A percentile compares a stretch with the other conserved stretches of the same genome.
Conservation (phyloP, 2,888 invertebrate species). For the Luffia ferchaultella region DNA sequence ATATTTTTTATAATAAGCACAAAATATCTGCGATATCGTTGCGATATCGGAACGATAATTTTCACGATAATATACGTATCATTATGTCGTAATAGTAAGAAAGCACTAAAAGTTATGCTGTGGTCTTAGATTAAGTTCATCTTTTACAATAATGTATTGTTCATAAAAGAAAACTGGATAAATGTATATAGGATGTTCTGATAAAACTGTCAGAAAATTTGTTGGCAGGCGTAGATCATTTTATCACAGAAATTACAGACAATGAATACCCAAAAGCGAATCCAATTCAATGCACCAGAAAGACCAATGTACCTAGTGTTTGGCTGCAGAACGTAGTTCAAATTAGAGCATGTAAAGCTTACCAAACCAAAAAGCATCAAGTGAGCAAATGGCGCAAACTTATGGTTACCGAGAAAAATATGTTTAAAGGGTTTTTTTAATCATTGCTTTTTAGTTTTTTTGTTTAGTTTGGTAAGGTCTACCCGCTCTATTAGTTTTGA, state of each 20-base stretch:
- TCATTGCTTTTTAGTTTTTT: no score
- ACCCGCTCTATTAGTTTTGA: no score
- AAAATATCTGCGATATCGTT: neutral
- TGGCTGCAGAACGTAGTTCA: no score
- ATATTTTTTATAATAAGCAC: neutral
- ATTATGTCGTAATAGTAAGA: neutral
- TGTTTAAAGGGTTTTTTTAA: no score
- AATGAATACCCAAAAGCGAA: no score
- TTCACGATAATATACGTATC: neutral
- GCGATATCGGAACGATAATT: neutral
- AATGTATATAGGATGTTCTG: neutral
- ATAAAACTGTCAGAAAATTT: neutral
- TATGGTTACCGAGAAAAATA: no score
- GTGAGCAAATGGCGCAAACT: no score
- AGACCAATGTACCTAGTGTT: no score
- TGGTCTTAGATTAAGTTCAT: neutral
- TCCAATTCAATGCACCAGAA: no score
- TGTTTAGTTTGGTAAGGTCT: no score
- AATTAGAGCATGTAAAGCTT: no score
- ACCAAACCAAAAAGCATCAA: no score
- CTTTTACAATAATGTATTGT: neutral
- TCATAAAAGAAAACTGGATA: neutral
- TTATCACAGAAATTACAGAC: neutral
- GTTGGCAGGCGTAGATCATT: neutral
- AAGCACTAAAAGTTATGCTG: neutral